A percentile compares a stretch with the other conserved stretches of the same genome.
Evolutionary conservation across 2,797 vertebrate genomes (phyloP).

Genomic region (Rhinatrema bivittatum): DNA sequence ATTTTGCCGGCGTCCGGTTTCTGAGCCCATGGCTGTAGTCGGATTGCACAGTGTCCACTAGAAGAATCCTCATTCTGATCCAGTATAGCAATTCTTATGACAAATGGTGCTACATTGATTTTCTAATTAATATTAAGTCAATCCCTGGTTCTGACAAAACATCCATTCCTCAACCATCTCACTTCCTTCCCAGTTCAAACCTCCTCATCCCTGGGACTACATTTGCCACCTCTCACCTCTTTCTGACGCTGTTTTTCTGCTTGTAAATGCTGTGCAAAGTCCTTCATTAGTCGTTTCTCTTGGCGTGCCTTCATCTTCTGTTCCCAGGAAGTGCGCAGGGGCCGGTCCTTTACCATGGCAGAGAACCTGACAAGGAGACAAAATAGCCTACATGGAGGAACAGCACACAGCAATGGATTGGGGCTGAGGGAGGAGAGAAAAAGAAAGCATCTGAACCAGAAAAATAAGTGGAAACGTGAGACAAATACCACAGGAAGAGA

Average conservation of each 20-base stretch:
- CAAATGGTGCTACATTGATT: too few relatives aligned
- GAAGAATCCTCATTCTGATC: too few relatives aligned
- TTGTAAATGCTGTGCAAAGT: conserved; percentile 65
- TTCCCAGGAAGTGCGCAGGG: conserved; percentile 74
- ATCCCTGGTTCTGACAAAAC: too few relatives aligned
- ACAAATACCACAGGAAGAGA: neutral
- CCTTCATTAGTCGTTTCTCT: conserved; percentile 67
- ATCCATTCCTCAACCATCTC: too few relatives aligned
- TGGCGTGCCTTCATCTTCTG: conserved; percentile 79
- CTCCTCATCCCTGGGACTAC: too few relatives aligned
- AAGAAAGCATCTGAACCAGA: neutral
- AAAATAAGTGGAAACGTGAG: neutral
- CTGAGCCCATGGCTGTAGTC: too few relatives aligned
- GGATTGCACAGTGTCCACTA: too few relatives aligned
- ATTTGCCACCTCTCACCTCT: conserved; percentile 49
- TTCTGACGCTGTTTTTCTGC: conserved; percentile 64
- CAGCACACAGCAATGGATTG: neutral
- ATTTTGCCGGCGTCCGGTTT: too few relatives aligned
- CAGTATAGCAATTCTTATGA: too few relatives aligned
- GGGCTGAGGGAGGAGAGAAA: neutral
- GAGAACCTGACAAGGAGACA: conserved; percentile 66
- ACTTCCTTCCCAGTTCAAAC: too few relatives aligned
- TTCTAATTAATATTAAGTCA: too few relatives aligned
- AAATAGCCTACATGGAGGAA: neutral
- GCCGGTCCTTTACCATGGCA: conserved; percentile 76